Conservation (phyloP, 1,140 invertebrate genomes). For the Bilobella aurantiaca region DNA sequence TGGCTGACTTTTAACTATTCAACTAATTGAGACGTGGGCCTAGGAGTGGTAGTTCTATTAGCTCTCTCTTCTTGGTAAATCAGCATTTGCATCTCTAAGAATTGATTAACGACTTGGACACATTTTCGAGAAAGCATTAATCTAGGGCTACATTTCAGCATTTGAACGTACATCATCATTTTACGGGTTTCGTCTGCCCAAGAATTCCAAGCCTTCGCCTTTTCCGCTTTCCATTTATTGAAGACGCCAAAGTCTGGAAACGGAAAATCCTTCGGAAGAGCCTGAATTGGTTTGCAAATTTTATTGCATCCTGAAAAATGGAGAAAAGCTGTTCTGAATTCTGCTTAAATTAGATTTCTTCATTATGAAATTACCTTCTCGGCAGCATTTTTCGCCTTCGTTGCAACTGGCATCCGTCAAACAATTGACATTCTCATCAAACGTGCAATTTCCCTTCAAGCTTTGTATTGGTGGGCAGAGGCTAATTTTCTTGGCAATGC, state of each 20-base stretch:
- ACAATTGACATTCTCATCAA: background rate
- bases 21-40: background rate
- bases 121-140: background rate
- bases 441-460: background rate
- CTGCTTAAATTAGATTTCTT: background rate
- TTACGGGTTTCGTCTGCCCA: background rate
- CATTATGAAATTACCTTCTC: background rate
- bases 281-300: background rate
- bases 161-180: background rate
- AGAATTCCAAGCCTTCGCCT: background rate
- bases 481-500: background rate
- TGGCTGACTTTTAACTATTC: background rate
- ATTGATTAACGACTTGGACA: background rate
- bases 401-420: background rate
- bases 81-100: background rate
- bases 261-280: background rate
- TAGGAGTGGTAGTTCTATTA: background rate
- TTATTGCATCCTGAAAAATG: background rate
- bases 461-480: background rate
- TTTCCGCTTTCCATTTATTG: background rate
- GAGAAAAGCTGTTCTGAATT: no score
- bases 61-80: background rate
- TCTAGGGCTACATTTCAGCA: background rate
- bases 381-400: conserved; percentile 1
- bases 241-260: background rate